Evolutionary conservation across 2,113 vertebrate species (phyloP).

Genomic region (Tragelaphus scriptus): DNA sequence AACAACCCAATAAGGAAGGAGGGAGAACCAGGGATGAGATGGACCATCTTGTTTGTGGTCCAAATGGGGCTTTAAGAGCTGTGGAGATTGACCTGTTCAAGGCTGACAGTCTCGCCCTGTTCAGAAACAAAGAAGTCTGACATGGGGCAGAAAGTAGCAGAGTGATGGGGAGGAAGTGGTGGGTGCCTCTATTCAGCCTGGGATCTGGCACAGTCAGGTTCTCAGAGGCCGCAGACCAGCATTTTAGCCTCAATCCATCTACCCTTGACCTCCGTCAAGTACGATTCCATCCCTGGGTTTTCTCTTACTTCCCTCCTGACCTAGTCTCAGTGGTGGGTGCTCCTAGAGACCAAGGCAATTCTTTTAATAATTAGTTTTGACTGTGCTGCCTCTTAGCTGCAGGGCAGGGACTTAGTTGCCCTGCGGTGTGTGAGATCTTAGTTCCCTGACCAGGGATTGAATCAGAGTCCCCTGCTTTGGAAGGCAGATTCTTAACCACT

Average conservation of each 20-base stretch:
- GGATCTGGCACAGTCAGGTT: not conserved
- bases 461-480: not conserved
- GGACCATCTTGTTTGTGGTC: not conserved
- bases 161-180: not conserved
- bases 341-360: not conserved
- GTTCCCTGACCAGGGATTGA: not conserved
- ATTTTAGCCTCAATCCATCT: fast-evolving
- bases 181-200: not conserved
- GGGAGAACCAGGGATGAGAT: not conserved
- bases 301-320: not conserved
- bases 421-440: fast-evolving
- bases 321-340: too few species aligned
- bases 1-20: not conserved
- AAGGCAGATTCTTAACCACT: not conserved
- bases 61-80: fast-evolving
- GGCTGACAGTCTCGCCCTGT: fast-evolving
- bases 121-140: not conserved
- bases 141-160: not conserved
- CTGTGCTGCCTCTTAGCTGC: fast-evolving
- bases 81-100: too few species aligned
- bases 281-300: not conserved
- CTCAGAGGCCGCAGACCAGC: fast-evolving
- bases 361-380: not conserved
- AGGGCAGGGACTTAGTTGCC: not conserved
- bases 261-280: not conserved